Base-by-base conservation (phyloP, 1,140 invertebrate species). In the Pseudomyrmex dendroicus region DNA sequence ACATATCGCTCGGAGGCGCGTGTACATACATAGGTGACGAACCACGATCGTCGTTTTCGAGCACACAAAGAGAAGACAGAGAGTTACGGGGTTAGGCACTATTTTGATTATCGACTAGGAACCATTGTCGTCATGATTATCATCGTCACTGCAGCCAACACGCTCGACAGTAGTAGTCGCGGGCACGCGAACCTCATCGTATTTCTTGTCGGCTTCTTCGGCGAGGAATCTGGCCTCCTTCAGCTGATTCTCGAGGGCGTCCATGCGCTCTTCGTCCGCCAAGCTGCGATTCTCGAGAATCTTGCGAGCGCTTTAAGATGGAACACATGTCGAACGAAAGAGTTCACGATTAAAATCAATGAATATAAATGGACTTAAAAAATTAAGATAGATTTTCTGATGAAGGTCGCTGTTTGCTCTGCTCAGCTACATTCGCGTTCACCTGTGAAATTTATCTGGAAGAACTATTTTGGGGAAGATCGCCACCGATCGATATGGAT, bases 191-290 rank as follows among this genome's bases (percentile, higher is more conserved):
- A 99, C 99, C 99, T 99, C 99, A 98, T 99, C 99, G 96, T 99
- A 99, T 99, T 99, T 99, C 96, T 99, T 98, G 96, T 99, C 99
- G 93, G 99, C 99, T 95, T 99, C 99, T 96, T 99, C 99, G 95
- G 99, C 99, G 93, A 99, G 96, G 97, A 99, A 99, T 95, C 99
- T 97, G 94, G 99, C 99, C 95, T 99, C 99, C 96, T 99, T 99
- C 94, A 99, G 96, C 95, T 99, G 99, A 95, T 98, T 98, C 95
- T 99, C 99, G 93, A 99, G 96, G 93, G 98, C 97, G 94, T 99
- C 99, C 98, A 99, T 99, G 94, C 99, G 98, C 96, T 99, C 99
- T 95, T 99, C 99, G 97, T 99, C 99, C 92, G 98, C 97, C 96
- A 99, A 96, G 95, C 98, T 99, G 95, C 99, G 98, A 96, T 99